phyloP scores from a whole-genome alignment of 1,140 invertebrate genomes.

The Atta texana region DNA sequence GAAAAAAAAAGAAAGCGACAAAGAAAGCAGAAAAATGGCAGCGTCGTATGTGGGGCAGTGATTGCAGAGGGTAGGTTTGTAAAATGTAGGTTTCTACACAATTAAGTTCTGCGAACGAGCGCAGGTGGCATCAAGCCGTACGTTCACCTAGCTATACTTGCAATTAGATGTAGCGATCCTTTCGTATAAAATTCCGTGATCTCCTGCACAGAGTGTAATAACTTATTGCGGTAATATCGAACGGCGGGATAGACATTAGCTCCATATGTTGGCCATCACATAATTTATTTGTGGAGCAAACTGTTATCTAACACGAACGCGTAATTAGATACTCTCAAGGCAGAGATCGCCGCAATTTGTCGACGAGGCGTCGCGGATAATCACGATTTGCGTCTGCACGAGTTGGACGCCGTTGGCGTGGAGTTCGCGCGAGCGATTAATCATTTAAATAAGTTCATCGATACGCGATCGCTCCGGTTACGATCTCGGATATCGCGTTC shows the following conservation, averaged over 20 bases:
- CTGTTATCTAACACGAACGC: conserved; percentile 43
- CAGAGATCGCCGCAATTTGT: conserved; percentile 31
- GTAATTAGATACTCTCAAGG: conserved; percentile 40
- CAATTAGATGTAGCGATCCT: conserved; percentile 60
- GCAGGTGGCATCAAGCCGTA: conserved; percentile 66
- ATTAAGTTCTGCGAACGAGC: conserved; percentile 69
- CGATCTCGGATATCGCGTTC: conserved; percentile 4
- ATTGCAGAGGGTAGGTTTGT: conserved; percentile 56
- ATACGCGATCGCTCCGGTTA: conserved; percentile 3
- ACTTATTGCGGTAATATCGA: conserved; percentile 47
- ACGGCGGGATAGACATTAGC: conserved; percentile 27
- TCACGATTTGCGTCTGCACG: conserved; percentile 12
- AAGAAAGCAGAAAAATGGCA: conserved; percentile 9
- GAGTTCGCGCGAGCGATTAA: conserved; percentile 17
- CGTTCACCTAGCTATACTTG: conserved; percentile 48
- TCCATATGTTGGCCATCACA: background rate
- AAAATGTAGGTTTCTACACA: conserved; percentile 63
- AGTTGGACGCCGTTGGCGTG: background rate
- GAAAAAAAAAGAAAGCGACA: background rate
- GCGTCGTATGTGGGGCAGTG: conserved; percentile 65
- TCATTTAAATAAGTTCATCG: conserved; percentile 51
- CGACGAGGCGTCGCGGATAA: conserved; percentile 31
- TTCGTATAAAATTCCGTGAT: conserved; percentile 1
- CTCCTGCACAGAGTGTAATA: conserved; percentile 23
- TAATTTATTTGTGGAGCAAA: conserved; percentile 34